Evolutionary conservation across 2,888 invertebrate species (phyloP), one percentile per base, ranked within the genome.

Genomic region (Heterodera filipjevi): DNA sequence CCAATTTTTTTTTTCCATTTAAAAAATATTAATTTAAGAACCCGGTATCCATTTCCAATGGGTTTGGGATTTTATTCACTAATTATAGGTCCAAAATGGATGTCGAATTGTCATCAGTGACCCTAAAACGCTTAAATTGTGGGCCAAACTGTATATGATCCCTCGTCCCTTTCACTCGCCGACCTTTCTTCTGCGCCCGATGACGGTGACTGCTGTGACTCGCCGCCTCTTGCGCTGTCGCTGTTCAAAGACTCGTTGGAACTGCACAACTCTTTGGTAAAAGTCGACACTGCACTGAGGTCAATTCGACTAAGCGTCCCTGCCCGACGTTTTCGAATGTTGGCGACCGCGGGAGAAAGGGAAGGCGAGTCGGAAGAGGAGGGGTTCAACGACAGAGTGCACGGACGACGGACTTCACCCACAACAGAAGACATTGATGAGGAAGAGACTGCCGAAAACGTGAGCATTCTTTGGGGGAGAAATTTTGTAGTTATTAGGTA

Each of bases 171-270:
- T n/a, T 8, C 59, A 27, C 22, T 27, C 27, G 27, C 59, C 16
- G 19, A 35, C 46, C 66, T 33, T 68, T 66, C 76, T 68, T 66
- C 49, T 1, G 14, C 8, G 64, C 68, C 68, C 27, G 19, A 12
- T 22, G 66, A 53, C 64, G 75, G 46, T 22, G 30, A 32, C 44
- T 59, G 68, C 1, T n/a, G 35, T 22, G 27, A 64, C 32, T 16
- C 44, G 35, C 39, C 66, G 32, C 19, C 39, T 12, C 39, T 27
- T 12, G 76, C 59, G 22, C 14, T 39, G 10, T 33, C 66, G 22
- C 30, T 16, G 77, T 44, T 71, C 46, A 77, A 39, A 32, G 77
- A 77, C 35, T 77, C 77, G 30, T 5, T 77, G 53, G 66, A 66
- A 19, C 70, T 53, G 46, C 70, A 77, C 35, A 77, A 53, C 27